Base-by-base conservation (phyloP, 37 sponge, comb jelly and placozoan species). In the Lycopodina hypogea region DNA sequence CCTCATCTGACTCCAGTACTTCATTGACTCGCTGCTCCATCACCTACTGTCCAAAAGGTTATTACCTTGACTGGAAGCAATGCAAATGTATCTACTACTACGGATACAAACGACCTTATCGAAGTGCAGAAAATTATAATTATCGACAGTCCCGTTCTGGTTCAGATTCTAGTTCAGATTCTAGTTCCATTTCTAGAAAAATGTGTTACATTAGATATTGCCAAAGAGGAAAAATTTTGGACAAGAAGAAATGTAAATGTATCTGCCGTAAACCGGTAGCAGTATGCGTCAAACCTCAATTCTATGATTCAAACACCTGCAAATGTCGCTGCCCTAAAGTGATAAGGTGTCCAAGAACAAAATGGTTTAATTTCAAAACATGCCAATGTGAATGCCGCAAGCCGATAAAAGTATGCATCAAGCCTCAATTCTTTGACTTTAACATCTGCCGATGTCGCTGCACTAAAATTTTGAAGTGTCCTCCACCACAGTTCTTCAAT, bases 371-470 rank as follows among this genome's bases (percentile, higher is more conserved):
- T 33, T 12, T 3, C 18, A 14, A 28, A 3, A 74, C 55, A 4
- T 82, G 82, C 39, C 30, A 33, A 22, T 81, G 81, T n/a, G 64
- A 81, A 34, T 81, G 81, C 24, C 81, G 17, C 42, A 17, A 19
- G 35, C 22, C 32, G 41, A 1, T 80, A 71, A 39, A 55, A 69
- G 58, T 80, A 15, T 84, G 86, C 60, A 42, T 26, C 7, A 42
- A 41, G 14, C 35, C 38, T 0, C 76, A 77, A 33, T 21, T 32
- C 19, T 87, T 87, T 28, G 55, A 86, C 50, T 11, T 30, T 30
- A 21, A 21, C 18, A 80, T 60, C 69, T 86, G 86, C 34, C 26
- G 39, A 30, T 86, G 86, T 73, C 36, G 64, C 1, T 80, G 76
- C 29, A 51, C 42, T 32, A 61, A 37, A 17, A 18, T 45, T 1